Conservation (phyloP, 2,113 vertebrate genomes). For the Cricetomys ansorgei region DNA sequence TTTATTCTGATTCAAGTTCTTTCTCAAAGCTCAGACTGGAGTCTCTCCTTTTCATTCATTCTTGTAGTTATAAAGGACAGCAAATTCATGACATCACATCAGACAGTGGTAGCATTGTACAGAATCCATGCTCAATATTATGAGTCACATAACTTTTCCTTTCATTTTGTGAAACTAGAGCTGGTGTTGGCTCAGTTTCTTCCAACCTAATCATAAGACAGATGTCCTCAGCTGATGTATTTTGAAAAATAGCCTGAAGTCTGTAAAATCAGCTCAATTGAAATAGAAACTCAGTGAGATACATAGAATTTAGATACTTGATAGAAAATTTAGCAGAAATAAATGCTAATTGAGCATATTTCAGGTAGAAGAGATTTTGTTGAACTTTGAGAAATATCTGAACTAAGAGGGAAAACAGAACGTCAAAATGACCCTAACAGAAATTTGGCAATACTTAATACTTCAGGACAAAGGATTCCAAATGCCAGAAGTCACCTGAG, state of each 20-base stretch:
- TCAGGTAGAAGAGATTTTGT: background rate
- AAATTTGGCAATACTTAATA: slow-evolving; percentile 30
- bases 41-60: background rate
- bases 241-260: background rate
- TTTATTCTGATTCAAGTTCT: background rate
- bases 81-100: background rate
- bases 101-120: background rate
- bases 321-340: background rate
- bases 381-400: background rate
- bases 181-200: background rate
- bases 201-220: slow-evolving; percentile 44
- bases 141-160: background rate
- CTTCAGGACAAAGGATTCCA: background rate
- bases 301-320: slow-evolving; percentile 26
- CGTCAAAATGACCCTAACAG: slow-evolving; percentile 24
- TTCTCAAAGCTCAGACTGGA: slow-evolving; percentile 3
- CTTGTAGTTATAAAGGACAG: background rate
- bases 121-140: background rate
- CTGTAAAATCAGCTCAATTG: background rate
- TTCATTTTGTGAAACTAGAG: slow-evolving; percentile 1
- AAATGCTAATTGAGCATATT: slow-evolving; percentile 1
- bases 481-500: slow-evolving; percentile 14
- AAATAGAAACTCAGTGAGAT: slow-evolving; percentile 27
- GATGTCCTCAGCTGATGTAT: background rate
- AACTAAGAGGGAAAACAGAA: slow-evolving; percentile 49